Evolutionary conservation across 1,140 invertebrate species (phyloP).

Genomic region (Saccostrea cuccullata): DNA sequence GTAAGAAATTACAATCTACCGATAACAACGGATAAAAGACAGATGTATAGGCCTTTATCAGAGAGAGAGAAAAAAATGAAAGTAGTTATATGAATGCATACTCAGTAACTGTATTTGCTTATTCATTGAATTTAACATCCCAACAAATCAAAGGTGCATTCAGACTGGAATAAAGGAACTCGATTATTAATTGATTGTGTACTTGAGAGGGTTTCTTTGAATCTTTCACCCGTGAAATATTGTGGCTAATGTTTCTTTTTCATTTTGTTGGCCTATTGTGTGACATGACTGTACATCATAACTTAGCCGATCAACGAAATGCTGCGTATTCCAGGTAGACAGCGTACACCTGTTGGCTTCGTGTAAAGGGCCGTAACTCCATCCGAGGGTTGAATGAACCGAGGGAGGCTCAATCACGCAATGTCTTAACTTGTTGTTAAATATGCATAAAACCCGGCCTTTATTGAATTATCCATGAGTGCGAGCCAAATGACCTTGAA

Average conservation of each 20-base stretch:
- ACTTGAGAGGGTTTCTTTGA: conserved; percentile 21
- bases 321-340: conserved; percentile 10
- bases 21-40: conserved; percentile 5
- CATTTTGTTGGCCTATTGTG: neutral
- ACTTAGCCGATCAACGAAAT: neutral
- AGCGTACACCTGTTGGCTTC: neutral
- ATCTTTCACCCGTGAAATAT: conserved; percentile 6
- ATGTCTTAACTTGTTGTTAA: conserved; percentile 17
- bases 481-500: neutral
- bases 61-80: neutral
- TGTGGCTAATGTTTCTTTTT: conserved; percentile 14
- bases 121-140: conserved; percentile 22
- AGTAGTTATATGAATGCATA: neutral
- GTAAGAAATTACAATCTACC: conserved; percentile 23
- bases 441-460: conserved; percentile 12
- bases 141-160: conserved; percentile 21
- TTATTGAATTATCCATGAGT: neutral
- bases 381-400: neutral
- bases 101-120: neutral
- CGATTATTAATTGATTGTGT: conserved; percentile 13
- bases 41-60: neutral
- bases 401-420: neutral
- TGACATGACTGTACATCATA: conserved; percentile 1
- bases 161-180: neutral
- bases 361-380: conserved; percentile 18